These are phyloP conservation scores for Ardeotis arabs DNA, from an alignment of 2,113 vertebrate species.

Conservation along the genomic window DNA sequence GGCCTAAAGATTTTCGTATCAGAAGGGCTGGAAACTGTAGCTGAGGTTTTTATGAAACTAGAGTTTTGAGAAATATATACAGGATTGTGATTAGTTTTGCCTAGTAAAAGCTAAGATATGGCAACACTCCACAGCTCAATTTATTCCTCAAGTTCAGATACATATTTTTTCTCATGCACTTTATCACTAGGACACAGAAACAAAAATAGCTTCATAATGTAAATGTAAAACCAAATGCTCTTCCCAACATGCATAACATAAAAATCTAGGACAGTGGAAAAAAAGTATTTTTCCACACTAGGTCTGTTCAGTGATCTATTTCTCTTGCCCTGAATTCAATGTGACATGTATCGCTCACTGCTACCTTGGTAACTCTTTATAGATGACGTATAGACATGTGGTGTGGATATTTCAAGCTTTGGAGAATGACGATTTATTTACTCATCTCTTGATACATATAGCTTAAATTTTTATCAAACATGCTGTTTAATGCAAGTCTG, in stretches of 20 bases:
- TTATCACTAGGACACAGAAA: not conserved
- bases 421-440: not conserved
- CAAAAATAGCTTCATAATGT: not conserved
- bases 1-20: not conserved
- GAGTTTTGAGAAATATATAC: not conserved
- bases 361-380: not conserved
- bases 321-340: not conserved
- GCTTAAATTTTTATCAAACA: not conserved
- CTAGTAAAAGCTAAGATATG: not conserved
- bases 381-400: not conserved
- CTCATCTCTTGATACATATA: not conserved
- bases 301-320: not conserved
- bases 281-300: not conserved
- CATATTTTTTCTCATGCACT: not conserved
- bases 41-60: not conserved
- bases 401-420: not conserved
- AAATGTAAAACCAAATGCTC: not conserved
- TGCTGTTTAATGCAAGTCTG: not conserved
- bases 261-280: not conserved
- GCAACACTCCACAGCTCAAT: not conserved
- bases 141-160: not conserved
- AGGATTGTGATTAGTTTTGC: not conserved
- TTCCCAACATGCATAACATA: not conserved
- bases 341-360: not conserved
- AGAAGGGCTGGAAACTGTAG: not conserved